Base-by-base conservation (phyloP, 2,888 invertebrate genomes). In the Deilephila elpenor region DNA sequence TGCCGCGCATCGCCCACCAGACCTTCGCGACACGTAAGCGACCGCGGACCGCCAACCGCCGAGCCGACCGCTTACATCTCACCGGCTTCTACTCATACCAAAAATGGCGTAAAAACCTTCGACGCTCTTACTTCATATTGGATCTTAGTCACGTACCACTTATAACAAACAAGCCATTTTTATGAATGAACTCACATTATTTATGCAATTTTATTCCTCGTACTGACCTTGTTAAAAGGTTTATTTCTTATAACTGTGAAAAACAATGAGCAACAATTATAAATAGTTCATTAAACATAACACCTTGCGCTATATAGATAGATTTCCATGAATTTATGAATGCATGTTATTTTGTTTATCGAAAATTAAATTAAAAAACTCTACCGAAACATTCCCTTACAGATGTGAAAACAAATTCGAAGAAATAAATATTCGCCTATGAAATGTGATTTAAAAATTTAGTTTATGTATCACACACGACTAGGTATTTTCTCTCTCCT, bases 11-110 rank as follows among this genome's bases (percentile, higher is more conserved):
- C 92, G 90, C 91, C 92, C 92, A 90, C 92, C 84, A 90, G 86
- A 88, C 89, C 91, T 91, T 89, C 89, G 82, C 87, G 89, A 92
- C 93, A 93, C 93, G 94, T 94, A 93, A 93, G 91, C 92, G 91
- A 44, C 44, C 44, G 44, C 44, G 11, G 44, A 44, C 44, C 44
- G 44, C 44, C 44, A 44, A 44, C 44, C 44, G 44, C 44, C 44
- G 11, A 8, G 44, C 44, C 85, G 56, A 70, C 70, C 93, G 92
- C 85, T 91, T 81, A 90, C 91, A 91, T 93, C 91, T 93, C 90
- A 81, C 85, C 56, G 62, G 80, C 89, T 88, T 88, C 89, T 88
- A 91, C 85, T 90, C 88, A 89, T 86, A 92, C 94, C 94, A 92
- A 94, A 94, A 93, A 93, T 88, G 94, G 94, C 82, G 83, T 91